Evolutionary conservation across 2,888 invertebrate genomes (phyloP), one percentile per base, ranked within the genome.

Genomic region (Zygaena filipendulae): DNA sequence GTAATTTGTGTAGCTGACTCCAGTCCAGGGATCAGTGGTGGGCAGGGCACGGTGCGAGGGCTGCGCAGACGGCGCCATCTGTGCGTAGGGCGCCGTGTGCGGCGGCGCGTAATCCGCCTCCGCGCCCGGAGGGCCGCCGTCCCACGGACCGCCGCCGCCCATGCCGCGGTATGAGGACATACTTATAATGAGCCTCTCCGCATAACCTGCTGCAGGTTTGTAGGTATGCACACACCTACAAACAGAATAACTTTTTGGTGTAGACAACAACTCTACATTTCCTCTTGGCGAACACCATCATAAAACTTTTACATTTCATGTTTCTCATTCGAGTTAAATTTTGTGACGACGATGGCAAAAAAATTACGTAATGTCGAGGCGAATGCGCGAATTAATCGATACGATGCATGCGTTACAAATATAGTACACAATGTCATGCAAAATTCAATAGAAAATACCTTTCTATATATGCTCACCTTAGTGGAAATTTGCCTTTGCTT

Each of bases 211-310:
- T 60, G 80, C 77, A 75, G 77, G n/a, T 79, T 74, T 74, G 79
- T 81, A 77, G 72, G 80, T 80, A 75, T 66, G 77, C 71, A 75
- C 77, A 77, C 79, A 84, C 84, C 84, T 84, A 84, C 82, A 84
- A 84, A 84, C 82, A 84, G 83, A 84, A 84, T 67, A 84, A 84
- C 84, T 84, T 77, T 82, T 82, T 72, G 84, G 84, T 84, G 84
- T 84, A 80, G 75, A 72, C 62, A 71, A 61, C 77, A 69, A 69
- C 53, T 75, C 74, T 66, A 58, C 52, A 49, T 42, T 60, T 54
- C 48, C 58, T 58, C 57, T 59, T 52, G 62, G 55, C 53, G 52
- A 52, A 54, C 49, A 47, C 55, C 62, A 59, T 66, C 56, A 56
- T 53, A 49, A 51, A 51, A 53, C 45, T 51, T 44, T 44, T 43